phyloP scores from a whole-genome alignment of 1,140 invertebrate species.

The Mamestra configurata region DNA sequence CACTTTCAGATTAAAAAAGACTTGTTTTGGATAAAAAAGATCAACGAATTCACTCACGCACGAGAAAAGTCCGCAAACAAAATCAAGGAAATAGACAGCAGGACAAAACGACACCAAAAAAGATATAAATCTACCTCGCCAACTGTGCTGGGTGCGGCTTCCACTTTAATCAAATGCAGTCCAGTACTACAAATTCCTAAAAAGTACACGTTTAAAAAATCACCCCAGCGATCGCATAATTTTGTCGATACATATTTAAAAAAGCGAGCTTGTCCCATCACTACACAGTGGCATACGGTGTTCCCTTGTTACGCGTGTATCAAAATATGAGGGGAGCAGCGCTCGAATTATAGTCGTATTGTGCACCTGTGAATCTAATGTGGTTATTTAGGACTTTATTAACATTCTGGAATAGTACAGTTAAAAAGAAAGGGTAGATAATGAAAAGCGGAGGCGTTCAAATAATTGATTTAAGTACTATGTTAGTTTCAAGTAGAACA shows the following conservation, averaged over 20 bases:
- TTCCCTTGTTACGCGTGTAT: slow-evolving; percentile 35
- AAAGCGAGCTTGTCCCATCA: slow-evolving; percentile 44
- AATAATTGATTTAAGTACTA: too few relatives aligned
- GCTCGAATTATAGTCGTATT: neutral
- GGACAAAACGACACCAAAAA: too few relatives aligned
- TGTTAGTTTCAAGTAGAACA: too few relatives aligned
- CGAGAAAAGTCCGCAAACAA: too few relatives aligned
- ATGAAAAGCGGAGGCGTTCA: neutral
- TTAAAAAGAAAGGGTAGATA: slow-evolving; percentile 6
- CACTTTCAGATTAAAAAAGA: too few relatives aligned
- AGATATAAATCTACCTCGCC: too few relatives aligned
- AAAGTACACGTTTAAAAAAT: neutral
- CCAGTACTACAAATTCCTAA: too few relatives aligned
- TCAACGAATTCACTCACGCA: too few relatives aligned
- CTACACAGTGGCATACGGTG: slow-evolving; percentile 61
- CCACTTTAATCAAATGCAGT: too few relatives aligned
- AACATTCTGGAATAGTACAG: neutral
- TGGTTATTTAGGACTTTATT: slow-evolving; percentile 10
- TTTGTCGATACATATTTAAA: neutral
- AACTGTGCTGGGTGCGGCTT: too few relatives aligned
- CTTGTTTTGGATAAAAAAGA: too few relatives aligned
- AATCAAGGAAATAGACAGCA: too few relatives aligned
- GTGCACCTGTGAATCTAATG: slow-evolving; percentile 30
- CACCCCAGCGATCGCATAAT: neutral
- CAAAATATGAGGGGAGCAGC: slow-evolving; percentile 15